Base-by-base conservation (phyloP, 2,797 vertebrate species). In the Scyliorhinus canicula region DNA sequence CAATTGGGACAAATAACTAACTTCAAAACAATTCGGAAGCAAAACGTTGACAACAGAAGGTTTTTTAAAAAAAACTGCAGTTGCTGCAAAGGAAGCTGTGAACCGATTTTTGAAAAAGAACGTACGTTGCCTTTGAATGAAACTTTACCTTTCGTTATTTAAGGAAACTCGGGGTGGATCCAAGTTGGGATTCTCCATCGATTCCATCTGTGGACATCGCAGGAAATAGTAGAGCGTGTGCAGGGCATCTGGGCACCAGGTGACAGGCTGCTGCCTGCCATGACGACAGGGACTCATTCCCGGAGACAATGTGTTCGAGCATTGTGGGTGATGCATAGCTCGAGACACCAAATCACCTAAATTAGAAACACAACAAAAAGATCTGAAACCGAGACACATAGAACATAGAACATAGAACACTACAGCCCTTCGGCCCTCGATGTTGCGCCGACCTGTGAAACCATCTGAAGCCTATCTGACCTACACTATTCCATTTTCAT, bases 191-290 rank as follows among this genome's bases (percentile, higher is more conserved):
- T 99, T 98, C 96, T 99, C 99, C 97, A 98, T 97, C 3, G 98
- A 98, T 95, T 99, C 99, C 98, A 98, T 98, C 90, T 99, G 98
- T 31, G 98, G 98, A 77, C 98, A 98, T 95, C 98, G 98, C n/a
- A 99, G 97, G 97, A 99, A 99, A 96, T 99, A 99, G 97, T 99
- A 99, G 79, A 99, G 98, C 0, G 98, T 98, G 93, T 98, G 98
- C 1, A 99, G 98, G 95, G 99, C 98, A 0, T 98, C 98, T 0
- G 98, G 98, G 60, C 98, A 98, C 99, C 99, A 99, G 85, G 98
- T 98, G 95, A 98, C 97, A 3, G 98, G 96, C 63, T 98, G 97
- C 12, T 97, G 98, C 96, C 97, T 98, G 95, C 98, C 97, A 26
- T 98, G 97, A 50, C 97, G 97, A 0, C 96, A 95, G 0, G 97